These are phyloP conservation scores for Limanda limanda DNA, from an alignment of 2,113 vertebrate genomes.

Conservation along the genomic window DNA sequence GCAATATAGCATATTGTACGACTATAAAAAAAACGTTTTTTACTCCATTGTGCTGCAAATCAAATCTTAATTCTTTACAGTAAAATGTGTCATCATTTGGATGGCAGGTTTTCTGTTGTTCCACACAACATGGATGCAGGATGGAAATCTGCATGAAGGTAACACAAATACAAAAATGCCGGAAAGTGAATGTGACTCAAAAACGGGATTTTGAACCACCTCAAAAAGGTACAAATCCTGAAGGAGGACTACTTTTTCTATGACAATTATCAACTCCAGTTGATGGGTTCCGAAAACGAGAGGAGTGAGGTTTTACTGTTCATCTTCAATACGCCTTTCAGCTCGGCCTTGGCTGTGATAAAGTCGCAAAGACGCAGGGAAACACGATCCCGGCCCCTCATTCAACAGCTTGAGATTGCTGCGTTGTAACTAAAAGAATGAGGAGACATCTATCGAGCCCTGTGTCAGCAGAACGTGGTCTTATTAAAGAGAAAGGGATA, in stretches of 20 bases:
- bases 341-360: slow-evolving; percentile 34
- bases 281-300: slow-evolving; percentile 21
- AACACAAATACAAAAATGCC: too few relatives aligned
- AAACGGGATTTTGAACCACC: too few relatives aligned
- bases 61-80: too few relatives aligned
- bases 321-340: slow-evolving; percentile 38
- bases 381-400: slow-evolving; percentile 9
- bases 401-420: slow-evolving; percentile 11
- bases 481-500: slow-evolving; percentile 56
- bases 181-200: too few relatives aligned
- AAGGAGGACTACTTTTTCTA: neutral
- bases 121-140: too few relatives aligned
- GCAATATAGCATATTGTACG: too few relatives aligned
- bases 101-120: too few relatives aligned
- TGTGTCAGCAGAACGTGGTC: slow-evolving; percentile 45
- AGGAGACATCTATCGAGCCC: slow-evolving; percentile 31
- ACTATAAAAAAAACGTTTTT: neutral
- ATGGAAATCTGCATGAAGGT: too few relatives aligned
- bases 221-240: neutral
- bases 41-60: neutral
- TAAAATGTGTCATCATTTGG: too few relatives aligned
- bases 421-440: slow-evolving; percentile 42
- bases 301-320: slow-evolving; percentile 13
- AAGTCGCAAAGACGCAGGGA: slow-evolving; percentile 27
- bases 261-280: slow-evolving; percentile 5